A percentile compares a stretch with the other conserved stretches of the same genome.
Conservation (phyloP, 2,113 vertebrate species). For the Felis catus region F.catus_Fca126_mat1.0 CM031416.1:107664501-107665000, state of each 20-base stretch:
- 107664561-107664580: background rate
- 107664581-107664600: background rate
- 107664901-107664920: background rate
- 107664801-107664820: background rate
- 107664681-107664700: background rate
- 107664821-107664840: background rate
- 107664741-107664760: background rate
- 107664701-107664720: background rate
- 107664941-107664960: slow-evolving; percentile 57
- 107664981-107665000: slow-evolving; percentile 65
- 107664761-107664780: background rate
- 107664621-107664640: background rate
- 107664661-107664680: background rate
- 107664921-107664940: background rate
- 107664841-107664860: background rate
- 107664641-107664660: background rate
- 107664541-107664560: background rate
- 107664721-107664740: background rate
- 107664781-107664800: background rate
- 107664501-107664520: slow-evolving; percentile 45
- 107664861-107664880: background rate
- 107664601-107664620: background rate
- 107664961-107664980: slow-evolving; percentile 62
- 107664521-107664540: slow-evolving; percentile 52
- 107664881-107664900: background rate